Percentiles rank a stretch among this genome's conserved stretches.
These are phyloP conservation scores for Columba guinea DNA, from an alignment of 2,797 vertebrate genomes.

Conservation along the genomic window DNA sequence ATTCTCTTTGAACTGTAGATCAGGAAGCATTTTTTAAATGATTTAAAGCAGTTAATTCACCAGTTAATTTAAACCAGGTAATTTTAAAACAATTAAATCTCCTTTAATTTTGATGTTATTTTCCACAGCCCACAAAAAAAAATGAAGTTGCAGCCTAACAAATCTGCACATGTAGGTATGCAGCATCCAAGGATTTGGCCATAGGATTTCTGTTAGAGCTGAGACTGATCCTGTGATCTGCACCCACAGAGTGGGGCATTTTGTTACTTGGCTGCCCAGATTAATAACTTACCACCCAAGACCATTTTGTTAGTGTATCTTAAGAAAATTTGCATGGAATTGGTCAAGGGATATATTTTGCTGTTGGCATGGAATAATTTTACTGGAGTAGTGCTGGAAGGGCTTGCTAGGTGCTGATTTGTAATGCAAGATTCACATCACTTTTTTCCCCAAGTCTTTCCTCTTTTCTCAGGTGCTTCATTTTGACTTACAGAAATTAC, in stretches of 20 bases:
- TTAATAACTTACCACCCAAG: background rate
- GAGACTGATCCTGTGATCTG: background rate
- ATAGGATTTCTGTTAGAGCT: background rate
- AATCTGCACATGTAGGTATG: rapidly evolving
- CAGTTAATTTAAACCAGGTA: background rate
- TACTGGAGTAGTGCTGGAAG: rapidly evolving
- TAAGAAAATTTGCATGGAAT: background rate
- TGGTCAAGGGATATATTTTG: background rate
- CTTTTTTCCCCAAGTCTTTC: background rate
- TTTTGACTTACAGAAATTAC: background rate
- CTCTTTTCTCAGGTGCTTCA: background rate
- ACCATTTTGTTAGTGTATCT: background rate
- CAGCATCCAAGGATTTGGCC: rapidly evolving
- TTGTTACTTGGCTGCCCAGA: background rate
- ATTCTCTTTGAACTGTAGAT: background rate
- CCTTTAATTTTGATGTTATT: background rate
- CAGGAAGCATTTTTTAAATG: background rate
- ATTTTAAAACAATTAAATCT: background rate
- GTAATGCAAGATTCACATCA: background rate
- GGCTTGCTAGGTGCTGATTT: background rate
- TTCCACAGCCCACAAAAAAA: background rate
- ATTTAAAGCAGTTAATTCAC: background rate
- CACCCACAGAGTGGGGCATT: rapidly evolving
- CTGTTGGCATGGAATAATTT: background rate
- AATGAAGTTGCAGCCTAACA: rapidly evolving